Percentiles rank a stretch among this genome's conserved stretches.
These are phyloP conservation scores for Aphidoletes aphidimyza DNA, from an alignment of 2,888 invertebrate genomes.

Conservation along the genomic window DNA sequence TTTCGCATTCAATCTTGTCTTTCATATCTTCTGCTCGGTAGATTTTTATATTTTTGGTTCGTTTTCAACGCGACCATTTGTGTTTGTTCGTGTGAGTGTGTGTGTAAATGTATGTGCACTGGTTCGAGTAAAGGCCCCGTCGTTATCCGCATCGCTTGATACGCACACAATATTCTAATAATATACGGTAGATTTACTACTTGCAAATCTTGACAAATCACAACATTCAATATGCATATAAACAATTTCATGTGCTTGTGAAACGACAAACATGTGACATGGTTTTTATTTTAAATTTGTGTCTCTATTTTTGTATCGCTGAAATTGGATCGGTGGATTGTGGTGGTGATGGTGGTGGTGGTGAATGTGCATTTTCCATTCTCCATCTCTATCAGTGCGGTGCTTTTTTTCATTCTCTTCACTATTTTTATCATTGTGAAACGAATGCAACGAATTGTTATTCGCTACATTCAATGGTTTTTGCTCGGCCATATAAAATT, in stretches of 20 bases:
- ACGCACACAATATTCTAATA: slow-evolving; percentile 41
- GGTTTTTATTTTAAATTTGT: background rate
- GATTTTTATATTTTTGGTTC: slow-evolving; percentile 24
- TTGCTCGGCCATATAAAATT: too few species aligned
- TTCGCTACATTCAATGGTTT: slow-evolving; percentile 14
- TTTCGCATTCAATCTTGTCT: slow-evolving; percentile 1
- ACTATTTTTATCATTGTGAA: background rate
- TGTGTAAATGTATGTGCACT: too few species aligned
- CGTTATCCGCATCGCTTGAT: slow-evolving; percentile 44
- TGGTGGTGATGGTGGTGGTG: background rate
- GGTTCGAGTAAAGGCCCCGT: background rate
- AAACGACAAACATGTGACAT: background rate
- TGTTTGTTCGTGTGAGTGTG: background rate
- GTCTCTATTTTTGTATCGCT: background rate
- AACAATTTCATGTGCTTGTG: background rate
- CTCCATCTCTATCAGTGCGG: too few species aligned
- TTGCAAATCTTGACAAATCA: slow-evolving; percentile 48
- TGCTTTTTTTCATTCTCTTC: too few species aligned
- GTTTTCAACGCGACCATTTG: background rate
- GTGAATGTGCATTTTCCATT: too few species aligned
- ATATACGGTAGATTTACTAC: slow-evolving; percentile 43
- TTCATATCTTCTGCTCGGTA: slow-evolving; percentile 40
- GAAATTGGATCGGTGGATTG: background rate
- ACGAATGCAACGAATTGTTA: slow-evolving; percentile 25
- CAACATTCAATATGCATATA: slow-evolving; percentile 41